phyloP scores from a whole-genome alignment of 2,113 vertebrate species.

The Poicephalus gulielmi region DNA sequence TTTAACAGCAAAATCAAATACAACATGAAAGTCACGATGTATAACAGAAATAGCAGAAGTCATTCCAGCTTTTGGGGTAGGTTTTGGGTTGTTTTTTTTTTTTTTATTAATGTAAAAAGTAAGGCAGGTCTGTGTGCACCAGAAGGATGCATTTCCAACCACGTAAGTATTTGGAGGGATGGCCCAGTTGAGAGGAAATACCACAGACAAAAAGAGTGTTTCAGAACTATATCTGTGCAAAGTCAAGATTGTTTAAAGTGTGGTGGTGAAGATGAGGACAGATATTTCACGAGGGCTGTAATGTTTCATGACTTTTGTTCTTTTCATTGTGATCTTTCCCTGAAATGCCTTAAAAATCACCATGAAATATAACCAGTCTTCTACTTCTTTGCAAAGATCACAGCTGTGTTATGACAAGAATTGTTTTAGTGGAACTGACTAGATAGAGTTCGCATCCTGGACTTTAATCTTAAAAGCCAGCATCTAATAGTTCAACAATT shows the following conservation, averaged over 20 bases:
- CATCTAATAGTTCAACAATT: neutral
- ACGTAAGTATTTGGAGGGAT: neutral
- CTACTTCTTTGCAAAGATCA: neutral
- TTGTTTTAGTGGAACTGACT: slow-evolving; percentile 42
- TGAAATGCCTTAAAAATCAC: slow-evolving; percentile 24
- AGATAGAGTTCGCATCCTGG: slow-evolving; percentile 50
- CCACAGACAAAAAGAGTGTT: neutral
- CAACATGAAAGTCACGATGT: neutral
- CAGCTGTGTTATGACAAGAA: slow-evolving; percentile 60
- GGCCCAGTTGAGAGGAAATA: neutral
- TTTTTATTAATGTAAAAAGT: neutral
- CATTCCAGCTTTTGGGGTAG: neutral
- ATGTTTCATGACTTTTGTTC: neutral
- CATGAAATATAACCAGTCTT: slow-evolving; percentile 2
- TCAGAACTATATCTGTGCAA: neutral
- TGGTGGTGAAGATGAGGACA: neutral
- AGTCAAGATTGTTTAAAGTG: neutral
- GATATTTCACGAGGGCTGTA: neutral
- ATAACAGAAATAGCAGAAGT: neutral
- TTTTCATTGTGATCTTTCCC: neutral
- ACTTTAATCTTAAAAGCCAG: slow-evolving; percentile 55
- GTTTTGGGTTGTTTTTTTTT: neutral
- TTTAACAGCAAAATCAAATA: neutral
- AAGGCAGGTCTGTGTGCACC: neutral
- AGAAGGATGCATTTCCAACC: neutral